Base-by-base conservation (phyloP, 1,140 invertebrate species). In the Aphelinus certus region DNA sequence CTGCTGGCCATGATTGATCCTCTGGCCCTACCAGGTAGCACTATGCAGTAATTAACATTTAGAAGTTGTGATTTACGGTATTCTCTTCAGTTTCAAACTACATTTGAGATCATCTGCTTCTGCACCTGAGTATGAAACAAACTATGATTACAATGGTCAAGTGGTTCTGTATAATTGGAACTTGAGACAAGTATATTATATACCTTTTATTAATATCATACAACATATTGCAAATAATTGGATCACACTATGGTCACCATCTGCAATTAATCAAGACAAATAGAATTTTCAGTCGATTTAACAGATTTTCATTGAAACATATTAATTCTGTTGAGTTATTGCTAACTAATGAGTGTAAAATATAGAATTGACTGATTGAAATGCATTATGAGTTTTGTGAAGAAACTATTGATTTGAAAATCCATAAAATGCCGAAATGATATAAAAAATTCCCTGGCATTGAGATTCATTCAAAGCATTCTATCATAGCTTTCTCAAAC, bases 1-100 rank as follows among this genome's bases (percentile, higher is more conserved):
- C 86, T 88, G 80, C 83, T 88, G 83, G 87, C 87, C 87, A 88
- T 88, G 72, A 82, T 87, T 84, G 77, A 81, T 81, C 83, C 81
- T 79, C 71, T 85, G 86, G 84, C 82, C 83, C 79, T 79, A 81
- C 80, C 82, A 83, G 80, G 56, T 79, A 80, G 76, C 80, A 81
- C 80, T 86, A 86, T 82, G 81, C 83, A 84, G 82, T 81, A 80
- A 77, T 67, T 79, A 81, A 80, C 86, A 87, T 88, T 82, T 87
- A 88, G 80, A 80, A 79, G 77, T 75, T 80, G 77, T 82, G 66
- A 77, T 70, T 58, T 77, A 80, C 78, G 78, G 64, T 79, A 82
- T 81, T 71, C 73, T 73, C 80, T 80, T 81, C 79, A 79, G 56
- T 73, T 76, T 79, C 66, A 81, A 73, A 70, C 77, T 79, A 81